A percentile compares a stretch with the other conserved stretches of the same genome.
Evolutionary conservation across 2,797 vertebrate species (phyloP).

Genomic region (Pseudochromis fuscus): DNA sequence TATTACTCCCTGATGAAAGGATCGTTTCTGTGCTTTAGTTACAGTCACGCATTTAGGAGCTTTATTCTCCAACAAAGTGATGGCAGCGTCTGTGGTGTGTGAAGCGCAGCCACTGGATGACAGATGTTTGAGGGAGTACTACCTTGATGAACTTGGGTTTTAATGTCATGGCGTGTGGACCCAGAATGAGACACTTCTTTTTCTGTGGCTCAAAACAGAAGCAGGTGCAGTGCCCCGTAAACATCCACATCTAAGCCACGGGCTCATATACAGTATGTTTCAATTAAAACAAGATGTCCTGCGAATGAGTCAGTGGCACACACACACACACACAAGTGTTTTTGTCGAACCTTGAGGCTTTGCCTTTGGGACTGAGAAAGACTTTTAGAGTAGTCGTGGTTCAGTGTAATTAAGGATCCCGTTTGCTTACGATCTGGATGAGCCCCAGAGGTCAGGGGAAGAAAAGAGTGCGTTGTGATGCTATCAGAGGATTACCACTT

Average conservation of each 20-base stretch:
- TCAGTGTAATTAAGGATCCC: conserved; percentile 75
- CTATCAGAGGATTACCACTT: conserved; percentile 78
- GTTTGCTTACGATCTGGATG: conserved; percentile 62
- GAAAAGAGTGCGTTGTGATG: conserved; percentile 65
- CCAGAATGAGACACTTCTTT: conserved; percentile 37
- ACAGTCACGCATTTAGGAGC: conserved; percentile 39
- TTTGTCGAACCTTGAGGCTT: conserved; percentile 45
- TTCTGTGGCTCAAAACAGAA: conserved; percentile 69
- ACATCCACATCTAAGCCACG: conserved; percentile 61
- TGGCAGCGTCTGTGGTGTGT: conserved; percentile 56
- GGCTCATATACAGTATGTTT: conserved; percentile 36
- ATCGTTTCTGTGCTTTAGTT: conserved; percentile 42
- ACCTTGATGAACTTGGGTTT: conserved; percentile 48
- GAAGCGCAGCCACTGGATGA: conserved; percentile 43
- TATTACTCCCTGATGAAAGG: conserved; percentile 64
- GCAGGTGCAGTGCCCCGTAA: conserved; percentile 75
- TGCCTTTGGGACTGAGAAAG: conserved; percentile 43
- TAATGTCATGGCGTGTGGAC: conserved; percentile 41
- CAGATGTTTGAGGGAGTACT: conserved; percentile 55
- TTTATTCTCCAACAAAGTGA: conserved; percentile 48
- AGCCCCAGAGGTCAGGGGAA: conserved; percentile 70
- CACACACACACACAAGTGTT: conserved; percentile 37
- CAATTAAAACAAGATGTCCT: conserved; percentile 78
- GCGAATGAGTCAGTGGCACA: conserved; percentile 56
- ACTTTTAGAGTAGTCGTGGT: conserved; percentile 53